Conservation (phyloP, 2,113 vertebrate genomes). For the Uropsilus gracilis region DNA sequence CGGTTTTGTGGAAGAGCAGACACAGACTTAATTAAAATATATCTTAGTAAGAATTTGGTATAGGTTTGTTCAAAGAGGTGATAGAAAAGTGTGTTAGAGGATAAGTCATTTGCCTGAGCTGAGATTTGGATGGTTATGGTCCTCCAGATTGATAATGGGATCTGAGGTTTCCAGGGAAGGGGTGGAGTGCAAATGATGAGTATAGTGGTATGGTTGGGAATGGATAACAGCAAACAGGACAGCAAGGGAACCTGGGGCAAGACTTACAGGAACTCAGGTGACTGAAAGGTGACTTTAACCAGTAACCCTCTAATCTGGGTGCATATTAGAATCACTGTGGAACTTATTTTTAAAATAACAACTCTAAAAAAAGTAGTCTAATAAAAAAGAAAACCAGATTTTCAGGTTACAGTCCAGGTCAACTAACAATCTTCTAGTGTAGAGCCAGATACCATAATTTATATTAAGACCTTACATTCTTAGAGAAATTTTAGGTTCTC, state of each 20-base stretch:
- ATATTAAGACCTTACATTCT: not conserved
- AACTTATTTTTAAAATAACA: not conserved
- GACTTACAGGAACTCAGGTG: not conserved
- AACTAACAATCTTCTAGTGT: not conserved
- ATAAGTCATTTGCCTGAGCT: not conserved
- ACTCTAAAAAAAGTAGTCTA: not conserved
- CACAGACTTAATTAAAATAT: not conserved
- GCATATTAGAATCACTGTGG: not conserved
- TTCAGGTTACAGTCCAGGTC: not conserved
- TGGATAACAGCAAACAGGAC: not conserved
- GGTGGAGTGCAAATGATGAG: not conserved
- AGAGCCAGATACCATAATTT: not conserved
- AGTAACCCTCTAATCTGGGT: not conserved
- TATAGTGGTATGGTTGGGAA: not conserved
- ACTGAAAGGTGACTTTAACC: not conserved
- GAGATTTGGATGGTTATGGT: not conserved
- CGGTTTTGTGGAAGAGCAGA: not conserved
- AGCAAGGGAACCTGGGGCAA: not conserved
- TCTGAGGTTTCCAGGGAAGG: not conserved
- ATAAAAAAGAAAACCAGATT: not conserved
- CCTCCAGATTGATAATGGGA: not conserved
- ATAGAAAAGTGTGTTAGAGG: not conserved
- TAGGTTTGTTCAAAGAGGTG: not conserved
- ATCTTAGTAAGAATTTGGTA: not conserved
- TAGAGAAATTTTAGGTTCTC: not conserved